Evolutionary conservation across 2,113 vertebrate genomes (phyloP), one percentile per base, ranked within the genome.

Genomic region (Oncorhynchus gorbuscha): DNA sequence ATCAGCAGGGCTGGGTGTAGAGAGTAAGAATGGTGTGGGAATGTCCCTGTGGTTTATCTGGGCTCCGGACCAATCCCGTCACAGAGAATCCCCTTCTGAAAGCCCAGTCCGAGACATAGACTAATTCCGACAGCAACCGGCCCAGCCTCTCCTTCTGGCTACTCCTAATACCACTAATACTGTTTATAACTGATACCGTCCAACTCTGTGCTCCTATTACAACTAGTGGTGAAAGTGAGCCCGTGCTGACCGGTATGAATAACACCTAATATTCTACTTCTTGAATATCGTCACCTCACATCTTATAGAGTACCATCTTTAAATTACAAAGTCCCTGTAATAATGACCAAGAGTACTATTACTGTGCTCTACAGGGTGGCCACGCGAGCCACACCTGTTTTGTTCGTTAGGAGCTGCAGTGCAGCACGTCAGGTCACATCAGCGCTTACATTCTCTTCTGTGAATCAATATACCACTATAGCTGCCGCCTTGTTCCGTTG

Each of bases 401-500:
- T 68, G 66, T 72, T 76, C 81, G 75, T 83, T 83, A 69, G 77
- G 69, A 76, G 76, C 24, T 4, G 12, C 51, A 55, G 67, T 5
- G 58, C 71, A 30, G 84, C 76, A 72, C 76, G 81, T 79, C 83
- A 72, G 76, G 79, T 84, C 86, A 83, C 79, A 80, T 80, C 71
- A 71, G 32, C 79, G 76, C 85, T 84, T 82, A 76, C 81, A 85
- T 83, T 80, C 79, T 82, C 26, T 77, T 85, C 87, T 82, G 69
- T 86, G 84, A 90, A 92, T 92, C 91, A 90, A 91, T 91, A 90
- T 90, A 87, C 89, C 83, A 84, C 90, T 79, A 83, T 79, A 51
- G 16, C 51, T 81, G 76, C 81, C 35, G 78, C 80, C 88, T 87
- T 88, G 87, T 87, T 89, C 88, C 86, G 86, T 80, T 90, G 89